Evolutionary conservation across 2,888 invertebrate species (phyloP), one percentile per base, ranked within the genome.

Genomic region (Epirrhoe alternata): DNA sequence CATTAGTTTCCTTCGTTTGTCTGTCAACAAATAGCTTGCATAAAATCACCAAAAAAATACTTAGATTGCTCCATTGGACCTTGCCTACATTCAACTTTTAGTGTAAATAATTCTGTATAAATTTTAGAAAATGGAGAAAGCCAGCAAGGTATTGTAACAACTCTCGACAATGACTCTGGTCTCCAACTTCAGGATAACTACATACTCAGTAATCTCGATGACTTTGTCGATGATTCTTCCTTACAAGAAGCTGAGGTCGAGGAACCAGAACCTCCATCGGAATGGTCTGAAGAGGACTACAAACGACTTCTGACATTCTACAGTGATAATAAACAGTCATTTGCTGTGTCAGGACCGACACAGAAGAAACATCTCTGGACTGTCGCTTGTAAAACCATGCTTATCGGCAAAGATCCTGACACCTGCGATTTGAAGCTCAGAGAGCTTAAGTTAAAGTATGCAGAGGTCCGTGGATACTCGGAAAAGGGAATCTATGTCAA

Each of bases 361-460:
- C 86, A 86, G 64, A 86, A 82, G 54, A 83, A 80, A 65, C 86
- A 90, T 67, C 74, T 92, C 5, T 93, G 92, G 93, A 79, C 85
- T 0, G 86, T 92, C 0, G 91, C 90, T 0, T 92, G 92, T 61
- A 90, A 87, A 66, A 90, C 91, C 5, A 90, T 91, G 86, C 75
- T 93, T 0, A 64, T 81, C 0, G 85, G 82, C 0, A 92, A 88
- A 77, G 81, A 77, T 33, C 82, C 86, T 0, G 70, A 77, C 1
- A 64, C 78, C 0, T 93, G 92, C 68, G 90, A 91, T 66, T 72
- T 76, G 2, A 85, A 89, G 70, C 75, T 92, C 0, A 69, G 77
- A 0, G 79, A 77, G 14, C 68, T 92, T 6, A 88, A 85, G 65
- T 71, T 74, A 14, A 86, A 86, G 52, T 93, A 89, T 68, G 64